Evolutionary conservation across 2,797 vertebrate genomes (phyloP).

Genomic region (Sparidentex hasta): DNA sequence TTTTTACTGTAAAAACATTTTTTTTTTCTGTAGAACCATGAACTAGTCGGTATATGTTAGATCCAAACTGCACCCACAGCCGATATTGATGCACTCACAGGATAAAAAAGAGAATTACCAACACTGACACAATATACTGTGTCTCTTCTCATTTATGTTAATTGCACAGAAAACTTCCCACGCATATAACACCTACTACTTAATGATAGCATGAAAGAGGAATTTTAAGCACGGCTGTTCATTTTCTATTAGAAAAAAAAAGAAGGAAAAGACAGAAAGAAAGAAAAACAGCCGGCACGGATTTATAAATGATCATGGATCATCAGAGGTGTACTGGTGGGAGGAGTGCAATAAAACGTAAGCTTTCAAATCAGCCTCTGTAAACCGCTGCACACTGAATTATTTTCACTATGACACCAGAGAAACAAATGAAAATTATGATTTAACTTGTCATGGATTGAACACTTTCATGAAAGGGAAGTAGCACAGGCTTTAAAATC

Average conservation of each 20-base stretch:
- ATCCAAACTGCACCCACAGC: slow-evolving; percentile 62
- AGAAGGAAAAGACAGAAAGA: slow-evolving; percentile 72
- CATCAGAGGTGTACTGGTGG: slow-evolving; percentile 26
- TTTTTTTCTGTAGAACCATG: slow-evolving; percentile 15
- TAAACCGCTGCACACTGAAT: slow-evolving; percentile 70
- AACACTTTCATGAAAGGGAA: slow-evolving; percentile 64
- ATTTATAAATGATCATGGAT: slow-evolving; percentile 32
- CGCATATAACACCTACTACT: slow-evolving; percentile 93
- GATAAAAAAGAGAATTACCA: slow-evolving; percentile 37
- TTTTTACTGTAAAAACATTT: not conserved
- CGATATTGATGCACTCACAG: slow-evolving; percentile 22
- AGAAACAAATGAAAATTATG: slow-evolving; percentile 6
- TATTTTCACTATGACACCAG: slow-evolving; percentile 34
- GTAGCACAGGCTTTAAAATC: slow-evolving; percentile 42
- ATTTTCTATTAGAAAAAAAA: slow-evolving; percentile 88
- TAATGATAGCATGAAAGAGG: slow-evolving; percentile 92
- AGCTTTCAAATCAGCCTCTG: slow-evolving; percentile 86
- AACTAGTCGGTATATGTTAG: not conserved
- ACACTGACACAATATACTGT: slow-evolving; percentile 77
- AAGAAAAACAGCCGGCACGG: slow-evolving; percentile 45
- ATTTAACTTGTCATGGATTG: slow-evolving; percentile 37
- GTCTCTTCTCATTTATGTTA: slow-evolving; percentile 92
- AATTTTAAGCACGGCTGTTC: slow-evolving; percentile 90
- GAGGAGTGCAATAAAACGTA: slow-evolving; percentile 46
- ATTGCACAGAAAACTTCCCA: slow-evolving; percentile 95